Conservation (phyloP, 1,140 invertebrate genomes). For the Capitella teleta region DNA sequence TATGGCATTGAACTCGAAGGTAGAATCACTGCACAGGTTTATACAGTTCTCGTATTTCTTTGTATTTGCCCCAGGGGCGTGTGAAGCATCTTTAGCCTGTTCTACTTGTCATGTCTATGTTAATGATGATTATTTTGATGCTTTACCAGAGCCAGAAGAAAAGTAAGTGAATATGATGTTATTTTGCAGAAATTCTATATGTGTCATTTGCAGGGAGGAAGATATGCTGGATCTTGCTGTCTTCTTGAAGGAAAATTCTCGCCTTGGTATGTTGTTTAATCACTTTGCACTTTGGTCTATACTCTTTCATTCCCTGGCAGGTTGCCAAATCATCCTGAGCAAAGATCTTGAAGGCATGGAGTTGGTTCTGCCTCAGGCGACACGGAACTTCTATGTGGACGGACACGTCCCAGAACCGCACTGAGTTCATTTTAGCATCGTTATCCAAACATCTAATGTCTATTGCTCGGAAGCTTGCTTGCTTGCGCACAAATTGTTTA, state of each 20-base stretch:
- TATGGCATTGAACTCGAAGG: too few species aligned
- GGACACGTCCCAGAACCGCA: slow-evolving; percentile 87
- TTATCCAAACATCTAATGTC: too few species aligned
- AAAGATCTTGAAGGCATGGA: slow-evolving; percentile 87
- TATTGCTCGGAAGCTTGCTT: too few species aligned
- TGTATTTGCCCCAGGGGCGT: slow-evolving; percentile 62
- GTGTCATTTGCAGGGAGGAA: slow-evolving; percentile 70
- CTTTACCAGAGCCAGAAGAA: slow-evolving; percentile 67
- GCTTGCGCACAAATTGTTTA: too few species aligned
- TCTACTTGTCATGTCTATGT: slow-evolving; percentile 98
- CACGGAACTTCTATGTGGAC: slow-evolving; percentile 97
- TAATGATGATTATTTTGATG: slow-evolving; percentile 57
- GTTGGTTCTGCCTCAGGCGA: slow-evolving; percentile 74
- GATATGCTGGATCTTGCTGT: slow-evolving; percentile 94
- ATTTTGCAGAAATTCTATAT: too few species aligned
- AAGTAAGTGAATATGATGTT: too few species aligned
- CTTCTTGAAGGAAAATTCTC: slow-evolving; percentile 88
- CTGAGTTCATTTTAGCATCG: slow-evolving; percentile 41
- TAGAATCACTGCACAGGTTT: too few species aligned
- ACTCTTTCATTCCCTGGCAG: too few species aligned
- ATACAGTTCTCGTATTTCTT: too few species aligned
- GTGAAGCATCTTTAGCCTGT: slow-evolving; percentile 94
- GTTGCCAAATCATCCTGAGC: slow-evolving; percentile 88
- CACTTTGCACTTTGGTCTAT: neutral
- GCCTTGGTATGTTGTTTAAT: slow-evolving; percentile 57